Evolutionary conservation across 2,797 vertebrate species (phyloP).

Genomic region (Mormyrops attenuatus): DNA sequence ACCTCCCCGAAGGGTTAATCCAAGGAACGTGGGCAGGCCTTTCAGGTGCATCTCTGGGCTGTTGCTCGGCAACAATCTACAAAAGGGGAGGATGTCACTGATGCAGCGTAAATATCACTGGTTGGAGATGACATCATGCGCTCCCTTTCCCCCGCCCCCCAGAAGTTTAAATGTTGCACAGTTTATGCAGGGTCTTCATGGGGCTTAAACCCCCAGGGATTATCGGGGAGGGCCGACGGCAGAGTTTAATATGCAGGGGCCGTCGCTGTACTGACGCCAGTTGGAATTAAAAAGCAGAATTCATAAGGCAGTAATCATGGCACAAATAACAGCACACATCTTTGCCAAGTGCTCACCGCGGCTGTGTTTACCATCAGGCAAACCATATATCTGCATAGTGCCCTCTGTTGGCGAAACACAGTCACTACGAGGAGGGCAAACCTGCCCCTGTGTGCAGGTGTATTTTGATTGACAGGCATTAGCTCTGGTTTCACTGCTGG

Average conservation of each 20-base stretch:
- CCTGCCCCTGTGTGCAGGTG: background rate
- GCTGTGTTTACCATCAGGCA: background rate
- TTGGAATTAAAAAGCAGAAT: conserved; percentile 41
- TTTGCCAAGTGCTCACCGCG: conserved; percentile 16
- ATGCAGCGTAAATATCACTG: conserved; percentile 70
- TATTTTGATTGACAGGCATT: background rate
- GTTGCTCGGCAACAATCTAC: conserved; percentile 63
- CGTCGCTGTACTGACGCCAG: conserved; percentile 16
- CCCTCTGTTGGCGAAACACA: background rate
- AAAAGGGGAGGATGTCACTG: conserved; percentile 54
- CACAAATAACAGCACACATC: conserved; percentile 20
- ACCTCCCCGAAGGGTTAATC: conserved; percentile 45
- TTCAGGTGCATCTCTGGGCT: conserved; percentile 52
- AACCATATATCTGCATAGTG: background rate
- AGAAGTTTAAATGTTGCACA: conserved; percentile 59
- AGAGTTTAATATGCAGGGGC: conserved; percentile 35
- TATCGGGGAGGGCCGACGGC: conserved; percentile 43
- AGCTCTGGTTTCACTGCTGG: background rate
- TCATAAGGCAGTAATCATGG: background rate
- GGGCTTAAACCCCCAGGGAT: conserved; percentile 46
- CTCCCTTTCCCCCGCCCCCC: conserved; percentile 19
- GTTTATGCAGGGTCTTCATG: conserved; percentile 56
- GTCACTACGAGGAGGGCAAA: background rate
- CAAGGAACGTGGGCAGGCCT: conserved; percentile 50
- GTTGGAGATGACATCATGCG: conserved; percentile 68